phyloP scores from a whole-genome alignment of 1,140 invertebrate species.

The Kradibia gibbosae region DNA sequence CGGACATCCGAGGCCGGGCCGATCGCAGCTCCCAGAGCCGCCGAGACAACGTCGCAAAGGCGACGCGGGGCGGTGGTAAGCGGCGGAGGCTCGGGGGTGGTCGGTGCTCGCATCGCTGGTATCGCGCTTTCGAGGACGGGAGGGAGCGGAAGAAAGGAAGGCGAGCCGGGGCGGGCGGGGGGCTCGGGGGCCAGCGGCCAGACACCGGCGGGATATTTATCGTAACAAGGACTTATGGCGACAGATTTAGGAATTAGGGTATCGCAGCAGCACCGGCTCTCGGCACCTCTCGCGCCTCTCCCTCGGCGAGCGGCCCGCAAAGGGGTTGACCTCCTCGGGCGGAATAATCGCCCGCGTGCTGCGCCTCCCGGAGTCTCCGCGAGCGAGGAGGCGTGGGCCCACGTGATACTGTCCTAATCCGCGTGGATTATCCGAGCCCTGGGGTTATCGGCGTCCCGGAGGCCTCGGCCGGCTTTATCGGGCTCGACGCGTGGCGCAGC shows the following conservation, averaged over 20 bases:
- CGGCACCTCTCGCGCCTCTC: not conserved
- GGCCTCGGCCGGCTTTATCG: not conserved
- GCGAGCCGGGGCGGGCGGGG: constrained; percentile 51
- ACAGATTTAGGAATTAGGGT: constrained; percentile 75
- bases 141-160: constrained; percentile 50
- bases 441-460: constrained; percentile 1
- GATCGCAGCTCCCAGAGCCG: not conserved
- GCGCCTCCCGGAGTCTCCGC: not conserved
- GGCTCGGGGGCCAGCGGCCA: constrained; percentile 54
- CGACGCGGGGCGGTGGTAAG: too few relatives aligned
- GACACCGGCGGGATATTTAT: constrained; percentile 71
- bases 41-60: not conserved
- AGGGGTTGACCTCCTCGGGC: too few relatives aligned
- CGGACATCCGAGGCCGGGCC: not conserved
- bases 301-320: not conserved
- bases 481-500: constrained; percentile 8
- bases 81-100: not conserved
- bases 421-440: constrained; percentile 68
- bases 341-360: not conserved
- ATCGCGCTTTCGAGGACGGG: not conserved
- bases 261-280: constrained; percentile 58
- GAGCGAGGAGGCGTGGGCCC: constrained; percentile 48
- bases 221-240: constrained; percentile 74
- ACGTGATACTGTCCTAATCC: constrained; percentile 66
- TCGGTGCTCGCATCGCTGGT: not conserved